A percentile compares a stretch with the other conserved stretches of the same genome.
These are phyloP conservation scores for Petrophora chlorosata DNA, from an alignment of 2,888 invertebrate species.

Conservation along the genomic window DNA sequence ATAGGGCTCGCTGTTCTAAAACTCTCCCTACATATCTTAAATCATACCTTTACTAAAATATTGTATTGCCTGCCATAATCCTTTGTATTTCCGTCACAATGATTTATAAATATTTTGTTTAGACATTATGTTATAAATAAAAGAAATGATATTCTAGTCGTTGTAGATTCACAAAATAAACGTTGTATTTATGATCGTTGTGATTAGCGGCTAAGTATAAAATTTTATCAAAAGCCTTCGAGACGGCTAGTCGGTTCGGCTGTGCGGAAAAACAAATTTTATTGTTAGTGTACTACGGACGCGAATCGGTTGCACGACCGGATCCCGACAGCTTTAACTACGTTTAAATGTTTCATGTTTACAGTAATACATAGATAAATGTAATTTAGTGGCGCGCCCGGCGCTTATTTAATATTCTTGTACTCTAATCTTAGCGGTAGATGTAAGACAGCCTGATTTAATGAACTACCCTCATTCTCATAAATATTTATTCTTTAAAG, in stretches of 20 bases:
- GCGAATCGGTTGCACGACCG: conserved; percentile 48
- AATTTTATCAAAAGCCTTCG: conserved; percentile 69
- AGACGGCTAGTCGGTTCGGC: conserved; percentile 75
- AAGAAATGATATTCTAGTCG: conserved; percentile 15
- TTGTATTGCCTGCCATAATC: too few relatives aligned
- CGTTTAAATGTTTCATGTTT: conserved; percentile 77
- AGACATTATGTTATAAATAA: conserved; percentile 2
- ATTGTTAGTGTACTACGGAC: conserved; percentile 21
- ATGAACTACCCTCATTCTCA: not conserved
- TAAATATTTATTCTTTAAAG: not conserved
- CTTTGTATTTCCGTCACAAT: too few relatives aligned
- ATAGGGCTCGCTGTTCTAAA: too few relatives aligned
- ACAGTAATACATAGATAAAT: conserved; percentile 67
- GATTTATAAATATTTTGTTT: conserved; percentile 1
- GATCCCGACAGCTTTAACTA: conserved; percentile 78
- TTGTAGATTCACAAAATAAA: conserved; percentile 28
- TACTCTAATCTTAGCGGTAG: conserved; percentile 53
- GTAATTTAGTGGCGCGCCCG: conserved; percentile 64
- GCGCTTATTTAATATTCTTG: conserved; percentile 55
- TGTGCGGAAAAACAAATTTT: conserved; percentile 33
- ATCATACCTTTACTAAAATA: too few relatives aligned
- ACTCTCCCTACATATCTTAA: too few relatives aligned
- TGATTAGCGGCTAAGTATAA: conserved; percentile 76
- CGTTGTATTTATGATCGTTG: conserved; percentile 59
- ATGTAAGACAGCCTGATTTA: conserved; percentile 27